A percentile compares a stretch with the other conserved stretches of the same genome.
phyloP scores from a whole-genome alignment of 2,888 invertebrate species.

The Scelioninae gen. 2 region DNA sequence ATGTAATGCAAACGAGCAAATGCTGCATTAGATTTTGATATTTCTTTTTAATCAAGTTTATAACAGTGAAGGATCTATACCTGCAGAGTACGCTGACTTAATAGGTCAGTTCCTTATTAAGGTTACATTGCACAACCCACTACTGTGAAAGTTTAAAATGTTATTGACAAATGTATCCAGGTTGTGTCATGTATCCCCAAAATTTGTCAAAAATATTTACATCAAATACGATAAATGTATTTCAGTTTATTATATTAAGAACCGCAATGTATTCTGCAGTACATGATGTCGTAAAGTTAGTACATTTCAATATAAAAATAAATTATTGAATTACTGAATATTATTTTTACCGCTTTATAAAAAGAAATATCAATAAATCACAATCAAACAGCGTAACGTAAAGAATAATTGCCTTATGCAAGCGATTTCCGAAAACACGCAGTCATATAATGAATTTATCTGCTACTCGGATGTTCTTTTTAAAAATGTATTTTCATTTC shows the following conservation, averaged over 20 bases:
- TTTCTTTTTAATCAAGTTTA: constrained; percentile 28
- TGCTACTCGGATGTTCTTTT: too few relatives aligned
- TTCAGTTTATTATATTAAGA: too few relatives aligned
- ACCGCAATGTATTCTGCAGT: too few relatives aligned
- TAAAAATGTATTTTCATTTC: too few relatives aligned
- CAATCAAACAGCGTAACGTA: too few relatives aligned
- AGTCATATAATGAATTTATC: too few relatives aligned
- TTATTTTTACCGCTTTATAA: constrained; percentile 13
- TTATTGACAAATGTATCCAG: constrained; percentile 34
- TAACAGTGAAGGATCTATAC: constrained; percentile 30
- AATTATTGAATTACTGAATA: too few relatives aligned
- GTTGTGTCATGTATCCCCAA: constrained; percentile 7
- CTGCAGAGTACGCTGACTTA: constrained; percentile 41
- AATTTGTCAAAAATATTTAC: constrained; percentile 1
- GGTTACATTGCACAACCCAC: constrained; percentile 33
- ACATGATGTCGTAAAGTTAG: too few relatives aligned
- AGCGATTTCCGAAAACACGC: too few relatives aligned
- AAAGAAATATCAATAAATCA: not conserved
- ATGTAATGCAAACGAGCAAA: not conserved
- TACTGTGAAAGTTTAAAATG: constrained; percentile 25
- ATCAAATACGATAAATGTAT: not conserved
- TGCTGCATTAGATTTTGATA: not conserved
- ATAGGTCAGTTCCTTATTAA: constrained; percentile 52
- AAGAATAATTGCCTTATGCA: too few relatives aligned
- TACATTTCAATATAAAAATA: too few relatives aligned